Percentiles rank a stretch among this genome's conserved stretches.
Evolutionary conservation across 2,888 invertebrate genomes (phyloP).

Genomic region (Operophtera brumata): DNA sequence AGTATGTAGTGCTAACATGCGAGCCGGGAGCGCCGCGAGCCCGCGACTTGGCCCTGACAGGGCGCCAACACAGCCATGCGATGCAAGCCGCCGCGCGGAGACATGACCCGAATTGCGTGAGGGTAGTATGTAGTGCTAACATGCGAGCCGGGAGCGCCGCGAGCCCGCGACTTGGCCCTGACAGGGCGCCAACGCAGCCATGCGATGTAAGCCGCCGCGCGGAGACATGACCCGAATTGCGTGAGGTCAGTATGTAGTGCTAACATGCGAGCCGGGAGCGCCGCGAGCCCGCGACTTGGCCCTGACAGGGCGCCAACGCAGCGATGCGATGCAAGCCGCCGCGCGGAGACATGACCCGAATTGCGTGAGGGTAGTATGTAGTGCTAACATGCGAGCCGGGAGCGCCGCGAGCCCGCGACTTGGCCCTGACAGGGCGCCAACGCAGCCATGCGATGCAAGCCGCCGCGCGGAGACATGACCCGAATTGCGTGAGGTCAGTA

Average conservation of each 20-base stretch:
- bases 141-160: too few relatives aligned
- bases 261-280: too few relatives aligned
- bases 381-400: too few relatives aligned
- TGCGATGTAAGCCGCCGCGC: not conserved
- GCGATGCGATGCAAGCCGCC: slow-evolving; percentile 1
- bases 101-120: slow-evolving; percentile 1
- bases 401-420: too few relatives aligned
- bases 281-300: too few relatives aligned
- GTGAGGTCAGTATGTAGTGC: too few relatives aligned
- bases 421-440: slow-evolving; percentile 1
- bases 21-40: too few relatives aligned
- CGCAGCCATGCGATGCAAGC: slow-evolving; percentile 4
- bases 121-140: too few relatives aligned
- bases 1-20: too few relatives aligned
- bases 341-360: not conserved
- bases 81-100: not conserved
- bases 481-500: slow-evolving; percentile 1
- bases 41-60: not conserved
- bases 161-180: not conserved
- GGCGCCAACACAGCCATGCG: slow-evolving; percentile 2
- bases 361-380: slow-evolving; percentile 1
- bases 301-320: slow-evolving; percentile 5
- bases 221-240: not conserved
- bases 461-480: not conserved
- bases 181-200: slow-evolving; percentile 3